These are phyloP conservation scores for Nymphalis polychloros DNA, from an alignment of 2,888 invertebrate species.

Conservation along the genomic window DNA sequence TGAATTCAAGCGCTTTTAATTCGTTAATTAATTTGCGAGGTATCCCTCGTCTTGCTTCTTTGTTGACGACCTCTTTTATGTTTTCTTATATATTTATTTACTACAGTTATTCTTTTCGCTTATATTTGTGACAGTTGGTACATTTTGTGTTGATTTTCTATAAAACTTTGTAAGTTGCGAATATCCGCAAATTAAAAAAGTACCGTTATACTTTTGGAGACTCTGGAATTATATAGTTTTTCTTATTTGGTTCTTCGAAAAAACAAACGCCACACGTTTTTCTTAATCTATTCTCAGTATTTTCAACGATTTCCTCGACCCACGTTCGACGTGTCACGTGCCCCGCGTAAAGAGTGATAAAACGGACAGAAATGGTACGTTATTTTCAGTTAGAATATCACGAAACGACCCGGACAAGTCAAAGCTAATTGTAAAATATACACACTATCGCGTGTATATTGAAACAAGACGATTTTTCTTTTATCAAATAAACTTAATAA, in stretches of 20 bases:
- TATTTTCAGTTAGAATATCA: constrained; percentile 62
- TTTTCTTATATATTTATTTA: too few species aligned
- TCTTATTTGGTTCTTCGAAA: not conserved
- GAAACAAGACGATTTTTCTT: constrained; percentile 32
- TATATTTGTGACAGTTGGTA: too few species aligned
- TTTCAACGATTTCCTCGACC: constrained; percentile 28
- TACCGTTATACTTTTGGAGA: too few species aligned
- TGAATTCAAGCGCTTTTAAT: too few species aligned
- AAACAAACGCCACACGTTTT: not conserved
- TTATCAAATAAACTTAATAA: constrained; percentile 12
- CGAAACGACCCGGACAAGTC: constrained; percentile 33
- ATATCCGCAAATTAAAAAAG: too few species aligned
- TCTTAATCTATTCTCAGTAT: constrained; percentile 15
- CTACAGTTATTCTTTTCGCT: too few species aligned
- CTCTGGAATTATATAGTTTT: too few species aligned
- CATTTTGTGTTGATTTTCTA: too few species aligned
- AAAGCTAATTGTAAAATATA: constrained; percentile 54
- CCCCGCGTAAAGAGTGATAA: constrained; percentile 66
- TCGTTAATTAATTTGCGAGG: too few species aligned
- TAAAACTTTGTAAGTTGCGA: too few species aligned
- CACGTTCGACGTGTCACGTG: constrained; percentile 52
- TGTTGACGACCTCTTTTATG: too few species aligned
- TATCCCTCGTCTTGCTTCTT: too few species aligned
- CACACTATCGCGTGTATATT: constrained; percentile 30
- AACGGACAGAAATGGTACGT: constrained; percentile 66